Conservation (phyloP, 2,888 invertebrate genomes). For the Orthosia incerta region DNA sequence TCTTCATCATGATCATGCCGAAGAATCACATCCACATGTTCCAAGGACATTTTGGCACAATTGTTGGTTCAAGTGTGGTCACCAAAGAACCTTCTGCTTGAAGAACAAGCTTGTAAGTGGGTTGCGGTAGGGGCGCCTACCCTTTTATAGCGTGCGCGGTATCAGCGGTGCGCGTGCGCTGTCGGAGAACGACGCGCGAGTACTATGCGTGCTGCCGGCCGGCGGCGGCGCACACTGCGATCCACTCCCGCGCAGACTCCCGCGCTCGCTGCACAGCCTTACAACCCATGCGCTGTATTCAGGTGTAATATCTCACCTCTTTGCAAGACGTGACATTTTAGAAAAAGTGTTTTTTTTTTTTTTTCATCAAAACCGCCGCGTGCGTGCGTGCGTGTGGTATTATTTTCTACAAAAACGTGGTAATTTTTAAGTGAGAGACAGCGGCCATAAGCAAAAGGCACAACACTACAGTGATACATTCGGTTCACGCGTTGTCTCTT, state of each 20-base stretch:
- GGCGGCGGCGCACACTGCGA: slow-evolving; percentile 72
- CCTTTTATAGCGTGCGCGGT: slow-evolving; percentile 82
- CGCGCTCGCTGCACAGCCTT: slow-evolving; percentile 76
- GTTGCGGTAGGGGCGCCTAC: slow-evolving; percentile 71
- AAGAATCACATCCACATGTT: slow-evolving; percentile 67
- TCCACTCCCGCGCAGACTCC: slow-evolving; percentile 83
- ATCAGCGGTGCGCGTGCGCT: slow-evolving; percentile 86
- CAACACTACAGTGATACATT: too few relatives aligned
- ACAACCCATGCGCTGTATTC: slow-evolving; percentile 67
- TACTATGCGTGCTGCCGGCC: slow-evolving; percentile 78
- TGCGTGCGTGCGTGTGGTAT: too few relatives aligned
- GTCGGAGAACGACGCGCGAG: slow-evolving; percentile 79
- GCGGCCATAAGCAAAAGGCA: too few relatives aligned
- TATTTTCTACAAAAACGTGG: too few relatives aligned
- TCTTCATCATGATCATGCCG: slow-evolving; percentile 63
- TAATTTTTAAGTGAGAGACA: too few relatives aligned
- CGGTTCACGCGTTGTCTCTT: too few relatives aligned
- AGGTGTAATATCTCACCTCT: slow-evolving; percentile 41
- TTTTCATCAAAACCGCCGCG: too few relatives aligned
- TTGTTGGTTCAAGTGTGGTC: slow-evolving; percentile 29
- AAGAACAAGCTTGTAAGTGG: slow-evolving; percentile 70
- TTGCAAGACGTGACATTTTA: too few relatives aligned
- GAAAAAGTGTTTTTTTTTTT: too few relatives aligned
- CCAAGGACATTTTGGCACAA: slow-evolving; percentile 69
- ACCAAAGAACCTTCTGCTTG: slow-evolving; percentile 43